phyloP scores from a whole-genome alignment of 2,113 vertebrate genomes.

The Grammomys surdaster region DNA sequence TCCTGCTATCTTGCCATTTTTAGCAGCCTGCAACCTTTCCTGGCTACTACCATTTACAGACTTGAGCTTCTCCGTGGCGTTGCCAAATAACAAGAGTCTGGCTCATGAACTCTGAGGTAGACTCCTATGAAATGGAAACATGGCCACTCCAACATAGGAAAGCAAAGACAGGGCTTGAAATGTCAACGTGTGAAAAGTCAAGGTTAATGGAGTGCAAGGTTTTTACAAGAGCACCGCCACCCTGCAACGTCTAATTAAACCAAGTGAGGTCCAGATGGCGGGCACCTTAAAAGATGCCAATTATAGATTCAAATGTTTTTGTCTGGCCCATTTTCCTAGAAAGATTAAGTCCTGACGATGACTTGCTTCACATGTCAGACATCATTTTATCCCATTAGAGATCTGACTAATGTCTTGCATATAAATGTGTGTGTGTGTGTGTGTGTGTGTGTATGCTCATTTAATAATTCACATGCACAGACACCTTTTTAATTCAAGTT shows the following conservation, averaged over 20 bases:
- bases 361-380: slow-evolving; percentile 29
- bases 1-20: slow-evolving; percentile 70
- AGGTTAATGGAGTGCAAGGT: slow-evolving; percentile 80
- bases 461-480: not conserved
- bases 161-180: slow-evolving; percentile 74
- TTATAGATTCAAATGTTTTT: slow-evolving; percentile 79
- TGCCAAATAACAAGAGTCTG: slow-evolving; percentile 78
- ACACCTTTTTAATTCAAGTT: not conserved
- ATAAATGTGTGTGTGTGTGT: not conserved
- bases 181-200: slow-evolving; percentile 78
- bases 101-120: slow-evolving; percentile 76
- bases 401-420: not conserved
- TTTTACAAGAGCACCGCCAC: slow-evolving; percentile 79
- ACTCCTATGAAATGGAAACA: slow-evolving; percentile 74
- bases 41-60: slow-evolving; percentile 77
- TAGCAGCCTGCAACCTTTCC: slow-evolving; percentile 79
- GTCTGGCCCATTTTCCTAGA: slow-evolving; percentile 82
- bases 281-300: slow-evolving; percentile 79
- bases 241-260: slow-evolving; percentile 81
- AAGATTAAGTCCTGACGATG: slow-evolving; percentile 69
- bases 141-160: slow-evolving; percentile 68
- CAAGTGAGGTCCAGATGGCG: slow-evolving; percentile 79
- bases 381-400: not conserved
- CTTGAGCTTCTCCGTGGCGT: slow-evolving; percentile 50
- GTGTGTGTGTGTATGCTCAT: not conserved